These are phyloP conservation scores for Nasonia oneida DNA, from an alignment of 2,888 invertebrate genomes.

Conservation along the genomic window DNA sequence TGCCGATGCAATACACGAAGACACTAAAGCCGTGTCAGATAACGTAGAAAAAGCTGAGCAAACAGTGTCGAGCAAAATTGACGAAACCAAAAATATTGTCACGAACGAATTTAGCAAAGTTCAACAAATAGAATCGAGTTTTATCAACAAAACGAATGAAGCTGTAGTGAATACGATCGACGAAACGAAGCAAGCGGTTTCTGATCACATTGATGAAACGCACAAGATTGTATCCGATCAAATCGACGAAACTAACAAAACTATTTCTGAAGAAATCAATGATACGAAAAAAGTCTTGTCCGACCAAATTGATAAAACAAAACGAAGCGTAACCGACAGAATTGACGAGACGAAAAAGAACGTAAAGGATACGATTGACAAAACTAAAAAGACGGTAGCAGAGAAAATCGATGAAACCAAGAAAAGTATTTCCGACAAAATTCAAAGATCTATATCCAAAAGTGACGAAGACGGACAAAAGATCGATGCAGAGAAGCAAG, in stretches of 20 bases:
- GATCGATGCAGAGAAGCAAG: not conserved
- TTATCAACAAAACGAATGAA: not conserved
- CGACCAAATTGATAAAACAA: not conserved
- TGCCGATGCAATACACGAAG: not conserved
- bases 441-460: not conserved
- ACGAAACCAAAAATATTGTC: not conserved
- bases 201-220: not conserved
- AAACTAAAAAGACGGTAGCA: not conserved
- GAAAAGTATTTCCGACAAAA: not conserved
- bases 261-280: not conserved
- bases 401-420: slow-evolving; percentile 18
- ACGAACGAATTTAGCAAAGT: slow-evolving; percentile 4
- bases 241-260: slow-evolving; percentile 3
- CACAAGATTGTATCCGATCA: not conserved
- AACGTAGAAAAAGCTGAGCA: not conserved
- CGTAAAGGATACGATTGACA: not conserved
- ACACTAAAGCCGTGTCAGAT: not conserved
- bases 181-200: not conserved
- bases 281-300: slow-evolving; percentile 7
- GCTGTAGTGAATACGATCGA: not conserved
- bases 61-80: slow-evolving; percentile 1
- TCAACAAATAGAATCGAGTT: slow-evolving; percentile 7
- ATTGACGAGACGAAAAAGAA: not conserved
- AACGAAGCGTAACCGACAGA: not conserved
- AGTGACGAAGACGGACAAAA: not conserved